Conservation (phyloP, 2,113 vertebrate genomes). For the Redunca redunca region DNA sequence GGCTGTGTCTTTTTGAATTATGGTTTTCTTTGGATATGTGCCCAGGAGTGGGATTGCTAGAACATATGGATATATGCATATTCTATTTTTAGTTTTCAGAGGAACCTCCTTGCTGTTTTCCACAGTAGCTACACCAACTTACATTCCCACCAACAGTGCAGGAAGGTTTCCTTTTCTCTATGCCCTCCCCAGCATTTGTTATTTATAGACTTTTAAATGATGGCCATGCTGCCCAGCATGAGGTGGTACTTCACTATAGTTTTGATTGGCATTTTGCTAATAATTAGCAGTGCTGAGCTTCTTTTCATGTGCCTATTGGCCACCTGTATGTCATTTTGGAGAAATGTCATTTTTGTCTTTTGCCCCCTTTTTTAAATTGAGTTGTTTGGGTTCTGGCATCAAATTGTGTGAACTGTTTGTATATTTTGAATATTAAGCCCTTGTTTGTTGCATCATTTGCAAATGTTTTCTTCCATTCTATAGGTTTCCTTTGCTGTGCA, state of each 20-base stretch:
- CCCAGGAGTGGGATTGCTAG: not conserved
- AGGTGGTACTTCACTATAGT: not conserved
- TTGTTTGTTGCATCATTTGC: not conserved
- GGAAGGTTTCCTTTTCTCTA: not conserved
- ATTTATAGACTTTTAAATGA: not conserved
- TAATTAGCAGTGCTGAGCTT: not conserved
- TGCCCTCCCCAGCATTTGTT: not conserved
- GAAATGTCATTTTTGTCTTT: not conserved
- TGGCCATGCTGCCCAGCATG: not conserved
- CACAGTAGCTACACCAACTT: not conserved
- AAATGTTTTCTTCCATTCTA: not conserved
- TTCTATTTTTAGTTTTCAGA: not conserved
- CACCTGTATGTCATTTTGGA: not conserved
- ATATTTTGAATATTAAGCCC: not conserved
- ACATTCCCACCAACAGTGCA: not conserved
- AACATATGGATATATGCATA: not conserved
- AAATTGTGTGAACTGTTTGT: not conserved
- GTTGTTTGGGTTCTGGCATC: not conserved
- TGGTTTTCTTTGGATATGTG: not conserved
- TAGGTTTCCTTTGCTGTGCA: not conserved
- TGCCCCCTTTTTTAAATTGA: not conserved
- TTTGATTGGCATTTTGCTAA: not conserved
- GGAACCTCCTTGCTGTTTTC: not conserved
- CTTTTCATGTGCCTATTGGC: not conserved
- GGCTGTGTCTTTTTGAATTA: not conserved